Evolutionary conservation across 2,888 invertebrate species (phyloP).

Genomic region (Aradus depressus): DNA sequence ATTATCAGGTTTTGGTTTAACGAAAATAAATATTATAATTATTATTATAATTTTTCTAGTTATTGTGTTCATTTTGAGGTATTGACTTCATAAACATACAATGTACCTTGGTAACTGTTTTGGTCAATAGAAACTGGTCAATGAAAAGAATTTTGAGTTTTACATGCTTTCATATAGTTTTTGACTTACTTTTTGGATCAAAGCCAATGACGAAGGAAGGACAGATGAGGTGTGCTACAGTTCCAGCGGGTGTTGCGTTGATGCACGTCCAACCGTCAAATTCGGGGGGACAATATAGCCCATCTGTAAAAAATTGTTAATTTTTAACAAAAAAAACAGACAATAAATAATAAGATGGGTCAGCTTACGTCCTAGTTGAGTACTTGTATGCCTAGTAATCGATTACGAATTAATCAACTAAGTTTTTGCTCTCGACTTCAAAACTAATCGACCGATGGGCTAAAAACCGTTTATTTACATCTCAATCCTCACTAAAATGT

Average conservation of each 20-base stretch:
- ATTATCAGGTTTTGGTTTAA: too few relatives aligned
- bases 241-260: conserved; percentile 61
- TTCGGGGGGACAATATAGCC: conserved; percentile 46
- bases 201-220: conserved; percentile 60
- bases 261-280: conserved; percentile 76
- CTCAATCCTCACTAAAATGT: too few relatives aligned
- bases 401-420: neutral
- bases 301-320: conserved; percentile 17
- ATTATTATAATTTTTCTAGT: too few relatives aligned
- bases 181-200: conserved; percentile 44
- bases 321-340: conserved; percentile 3
- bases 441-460: too few relatives aligned
- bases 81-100: too few relatives aligned
- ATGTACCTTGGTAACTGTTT: too few relatives aligned
- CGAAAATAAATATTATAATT: too few relatives aligned
- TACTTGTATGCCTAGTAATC: neutral
- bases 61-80: too few relatives aligned
- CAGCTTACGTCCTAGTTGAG: neutral
- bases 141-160: too few relatives aligned
- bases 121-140: too few relatives aligned
- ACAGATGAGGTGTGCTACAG: conserved; percentile 52
- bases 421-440: neutral
- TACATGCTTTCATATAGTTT: too few relatives aligned
- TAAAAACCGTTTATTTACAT: too few relatives aligned
- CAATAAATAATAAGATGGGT: conserved; percentile 2